Evolutionary conservation across 64 coral and sea anemone species (phyloP).

Genomic region (Pachyseris speciosa): DNA sequence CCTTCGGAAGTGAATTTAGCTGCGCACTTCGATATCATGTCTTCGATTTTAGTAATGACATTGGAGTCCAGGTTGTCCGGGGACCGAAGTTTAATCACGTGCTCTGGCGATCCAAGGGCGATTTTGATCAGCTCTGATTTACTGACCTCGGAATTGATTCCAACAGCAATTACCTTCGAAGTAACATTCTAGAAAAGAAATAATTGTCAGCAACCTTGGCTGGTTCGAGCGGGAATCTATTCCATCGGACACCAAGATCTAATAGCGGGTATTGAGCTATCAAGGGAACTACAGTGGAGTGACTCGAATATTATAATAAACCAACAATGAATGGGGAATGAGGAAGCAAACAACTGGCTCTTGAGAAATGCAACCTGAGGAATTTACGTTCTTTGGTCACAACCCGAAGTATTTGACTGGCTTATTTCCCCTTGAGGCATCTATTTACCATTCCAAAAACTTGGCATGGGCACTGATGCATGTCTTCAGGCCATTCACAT

Average conservation of each 20-base stretch:
- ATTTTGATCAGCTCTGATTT: conserved; percentile 20
- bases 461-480: too few species aligned
- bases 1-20: not conserved
- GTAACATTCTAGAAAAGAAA: not conserved
- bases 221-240: not conserved
- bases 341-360: not conserved
- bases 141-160: not conserved
- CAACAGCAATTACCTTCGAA: conserved; percentile 24
- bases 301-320: too few species aligned
- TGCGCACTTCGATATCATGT: not conserved
- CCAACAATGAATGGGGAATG: too few species aligned
- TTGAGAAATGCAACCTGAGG: not conserved
- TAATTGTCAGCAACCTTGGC: not conserved
- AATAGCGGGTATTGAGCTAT: too few species aligned
- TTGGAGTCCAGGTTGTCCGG: not conserved
- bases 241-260: too few species aligned
- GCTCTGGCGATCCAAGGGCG: not conserved
- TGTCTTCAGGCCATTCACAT: too few species aligned
- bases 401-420: too few species aligned
- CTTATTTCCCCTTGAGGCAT: too few species aligned
- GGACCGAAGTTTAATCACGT: not conserved
- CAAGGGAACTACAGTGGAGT: too few species aligned
- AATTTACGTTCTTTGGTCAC: too few species aligned
- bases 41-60: not conserved
- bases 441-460: too few species aligned